Percentiles rank a stretch among this genome's conserved stretches.
Conservation (phyloP, 2,888 invertebrate genomes). For the Metellina segmentata region DNA sequence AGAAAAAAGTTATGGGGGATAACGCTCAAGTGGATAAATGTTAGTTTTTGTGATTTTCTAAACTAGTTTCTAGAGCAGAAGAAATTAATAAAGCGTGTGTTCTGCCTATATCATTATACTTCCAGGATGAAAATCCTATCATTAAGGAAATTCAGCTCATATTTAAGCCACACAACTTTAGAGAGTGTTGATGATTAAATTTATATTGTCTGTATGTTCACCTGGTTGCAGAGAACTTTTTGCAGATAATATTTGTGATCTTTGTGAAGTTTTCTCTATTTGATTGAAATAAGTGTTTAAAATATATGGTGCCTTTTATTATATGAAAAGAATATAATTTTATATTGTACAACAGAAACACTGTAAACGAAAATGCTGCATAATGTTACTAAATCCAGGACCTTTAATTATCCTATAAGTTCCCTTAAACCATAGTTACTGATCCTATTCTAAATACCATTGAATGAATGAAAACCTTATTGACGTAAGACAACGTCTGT, state of each 20-base stretch:
- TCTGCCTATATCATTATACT: not conserved
- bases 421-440: slow-evolving; percentile 12
- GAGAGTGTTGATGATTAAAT: slow-evolving; percentile 7
- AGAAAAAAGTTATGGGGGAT: not conserved
- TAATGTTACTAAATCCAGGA: slow-evolving; percentile 48
- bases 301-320: slow-evolving; percentile 70
- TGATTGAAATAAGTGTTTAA: slow-evolving; percentile 45
- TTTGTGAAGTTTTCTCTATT: slow-evolving; percentile 31
- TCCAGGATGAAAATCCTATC: not conserved
- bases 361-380: slow-evolving; percentile 65
- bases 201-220: slow-evolving; percentile 17
- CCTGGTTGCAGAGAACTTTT: slow-evolving; percentile 11
- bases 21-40: not conserved
- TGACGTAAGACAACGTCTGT: too few species aligned
- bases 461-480: too few species aligned
- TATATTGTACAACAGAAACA: slow-evolving; percentile 30
- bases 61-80: not conserved
- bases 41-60: not conserved
- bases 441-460: not conserved
- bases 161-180: not conserved
- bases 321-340: slow-evolving; percentile 58
- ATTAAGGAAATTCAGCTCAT: not conserved
- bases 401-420: not conserved
- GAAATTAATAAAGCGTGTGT: not conserved
- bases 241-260: slow-evolving; percentile 38